Conservation (phyloP, 1,140 invertebrate genomes). For the Ditylenchus dipsaci region DNA sequence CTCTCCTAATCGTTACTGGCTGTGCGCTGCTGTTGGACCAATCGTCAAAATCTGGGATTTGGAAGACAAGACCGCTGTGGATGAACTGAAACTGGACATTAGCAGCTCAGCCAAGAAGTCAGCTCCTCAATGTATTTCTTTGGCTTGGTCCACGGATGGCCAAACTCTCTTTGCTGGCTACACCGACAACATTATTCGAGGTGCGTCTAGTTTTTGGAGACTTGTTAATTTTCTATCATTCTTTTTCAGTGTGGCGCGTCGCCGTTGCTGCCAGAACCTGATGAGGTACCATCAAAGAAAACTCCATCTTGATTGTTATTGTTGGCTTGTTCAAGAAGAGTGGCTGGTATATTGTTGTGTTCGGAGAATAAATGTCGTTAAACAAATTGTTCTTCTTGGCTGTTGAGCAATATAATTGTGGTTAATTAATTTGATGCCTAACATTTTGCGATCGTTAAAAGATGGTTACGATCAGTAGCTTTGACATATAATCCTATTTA, state of each 20-base stretch:
- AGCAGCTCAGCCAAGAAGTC: constrained; percentile 69
- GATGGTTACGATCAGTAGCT: too few species aligned
- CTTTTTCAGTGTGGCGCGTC: not conserved
- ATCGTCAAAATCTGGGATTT: constrained; percentile 99
- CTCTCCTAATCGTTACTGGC: constrained; percentile 98
- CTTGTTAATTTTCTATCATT: not conserved
- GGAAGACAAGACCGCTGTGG: constrained; percentile 97
- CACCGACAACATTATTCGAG: constrained; percentile 96
- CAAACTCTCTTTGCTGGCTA: constrained; percentile 98
- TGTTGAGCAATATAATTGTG: too few species aligned
- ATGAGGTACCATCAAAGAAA: not conserved
- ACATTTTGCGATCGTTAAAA: too few species aligned
- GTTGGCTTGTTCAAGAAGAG: not conserved
- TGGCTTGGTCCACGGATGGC: constrained; percentile 98
- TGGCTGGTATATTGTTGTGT: not conserved
- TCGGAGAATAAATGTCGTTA: constrained; percentile 3
- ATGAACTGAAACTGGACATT: constrained; percentile 91
- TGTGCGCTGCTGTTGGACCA: constrained; percentile 97
- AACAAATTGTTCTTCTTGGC: constrained; percentile 11
- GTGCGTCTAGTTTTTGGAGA: constrained; percentile 70
- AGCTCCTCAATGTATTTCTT: constrained; percentile 82
- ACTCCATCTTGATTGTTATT: constrained; percentile 4
- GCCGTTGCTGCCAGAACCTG: not conserved
- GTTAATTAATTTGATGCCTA: too few species aligned
- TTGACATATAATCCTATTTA: too few species aligned